Percentiles rank a stretch among this genome's conserved stretches.
Evolutionary conservation across 2,113 vertebrate genomes (phyloP).

Genomic region (Oceanites oceanicus): DNA sequence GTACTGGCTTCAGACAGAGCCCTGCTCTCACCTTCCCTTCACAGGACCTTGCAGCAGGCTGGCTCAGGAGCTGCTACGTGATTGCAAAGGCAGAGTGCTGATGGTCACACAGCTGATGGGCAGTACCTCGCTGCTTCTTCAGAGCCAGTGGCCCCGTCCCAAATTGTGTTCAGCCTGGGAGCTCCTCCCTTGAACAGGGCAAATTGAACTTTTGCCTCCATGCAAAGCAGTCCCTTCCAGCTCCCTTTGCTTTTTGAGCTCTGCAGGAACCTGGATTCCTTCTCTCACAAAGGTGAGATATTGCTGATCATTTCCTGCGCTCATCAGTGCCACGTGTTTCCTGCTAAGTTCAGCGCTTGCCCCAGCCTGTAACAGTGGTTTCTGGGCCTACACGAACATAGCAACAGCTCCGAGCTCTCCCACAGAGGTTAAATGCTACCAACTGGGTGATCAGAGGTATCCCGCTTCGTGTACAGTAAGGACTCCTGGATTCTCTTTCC

Average conservation of each 20-base stretch:
- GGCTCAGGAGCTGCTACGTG: not conserved
- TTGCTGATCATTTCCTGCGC: not conserved
- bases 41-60: not conserved
- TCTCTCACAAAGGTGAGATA: not conserved
- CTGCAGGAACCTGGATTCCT: not conserved
- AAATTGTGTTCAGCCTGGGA: not conserved
- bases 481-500: not conserved
- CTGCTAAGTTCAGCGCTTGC: not conserved
- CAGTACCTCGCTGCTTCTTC: not conserved
- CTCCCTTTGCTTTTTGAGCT: not conserved
- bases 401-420: not conserved
- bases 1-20: not conserved
- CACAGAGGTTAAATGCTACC: not conserved
- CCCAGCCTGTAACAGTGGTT: not conserved
- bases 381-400: not conserved
- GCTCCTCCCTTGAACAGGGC: not conserved
- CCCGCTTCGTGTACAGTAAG: not conserved
- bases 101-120: not conserved
- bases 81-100: not conserved
- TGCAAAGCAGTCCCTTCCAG: not conserved
- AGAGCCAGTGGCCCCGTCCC: not conserved
- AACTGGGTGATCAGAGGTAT: not conserved
- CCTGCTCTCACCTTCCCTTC: not conserved
- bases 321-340: rapidly evolving
- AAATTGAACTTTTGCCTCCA: not conserved